phyloP scores from a whole-genome alignment of 2,888 invertebrate species.

The Campoletis raptor region DNA sequence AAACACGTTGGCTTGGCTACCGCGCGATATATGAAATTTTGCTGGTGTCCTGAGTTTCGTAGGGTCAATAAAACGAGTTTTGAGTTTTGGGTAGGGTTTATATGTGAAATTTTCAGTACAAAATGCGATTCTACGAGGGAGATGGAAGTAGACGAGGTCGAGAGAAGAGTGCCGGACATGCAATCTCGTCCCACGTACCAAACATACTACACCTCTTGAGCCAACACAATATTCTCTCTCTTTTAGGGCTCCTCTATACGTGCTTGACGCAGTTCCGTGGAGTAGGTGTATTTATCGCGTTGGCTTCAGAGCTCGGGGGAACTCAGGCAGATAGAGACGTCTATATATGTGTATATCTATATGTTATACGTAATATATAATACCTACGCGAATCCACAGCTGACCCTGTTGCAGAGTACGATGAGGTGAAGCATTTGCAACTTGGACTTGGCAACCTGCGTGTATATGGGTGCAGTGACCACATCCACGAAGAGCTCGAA shows the following conservation, averaged over 20 bases:
- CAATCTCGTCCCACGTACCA: slow-evolving; percentile 67
- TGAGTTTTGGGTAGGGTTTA: neutral
- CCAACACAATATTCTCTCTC: slow-evolving; percentile 62
- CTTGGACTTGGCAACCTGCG: slow-evolving; percentile 36
- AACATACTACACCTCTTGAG: slow-evolving; percentile 45
- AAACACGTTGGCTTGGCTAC: neutral
- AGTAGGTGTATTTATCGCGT: slow-evolving; percentile 68
- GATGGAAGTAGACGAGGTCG: neutral
- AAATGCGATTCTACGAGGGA: slow-evolving; percentile 25
- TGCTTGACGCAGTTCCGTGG: slow-evolving; percentile 53
- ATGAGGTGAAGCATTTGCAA: slow-evolving; percentile 53
- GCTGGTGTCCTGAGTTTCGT: slow-evolving; percentile 31
- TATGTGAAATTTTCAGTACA: slow-evolving; percentile 35
- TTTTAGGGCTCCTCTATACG: slow-evolving; percentile 35
- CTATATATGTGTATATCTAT: neutral
- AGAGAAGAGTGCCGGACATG: slow-evolving; percentile 59
- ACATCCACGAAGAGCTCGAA: slow-evolving; percentile 45
- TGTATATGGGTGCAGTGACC: slow-evolving; percentile 63
- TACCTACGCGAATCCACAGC: slow-evolving; percentile 48
- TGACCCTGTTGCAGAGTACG: slow-evolving; percentile 40
- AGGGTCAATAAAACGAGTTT: slow-evolving; percentile 57
- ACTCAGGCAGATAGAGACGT: slow-evolving; percentile 23
- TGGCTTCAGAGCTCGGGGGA: slow-evolving; percentile 46
- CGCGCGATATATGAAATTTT: slow-evolving; percentile 41
- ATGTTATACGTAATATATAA: neutral